phyloP scores from a whole-genome alignment of 2,797 vertebrate genomes.

The Anguilla megastoma region DNA sequence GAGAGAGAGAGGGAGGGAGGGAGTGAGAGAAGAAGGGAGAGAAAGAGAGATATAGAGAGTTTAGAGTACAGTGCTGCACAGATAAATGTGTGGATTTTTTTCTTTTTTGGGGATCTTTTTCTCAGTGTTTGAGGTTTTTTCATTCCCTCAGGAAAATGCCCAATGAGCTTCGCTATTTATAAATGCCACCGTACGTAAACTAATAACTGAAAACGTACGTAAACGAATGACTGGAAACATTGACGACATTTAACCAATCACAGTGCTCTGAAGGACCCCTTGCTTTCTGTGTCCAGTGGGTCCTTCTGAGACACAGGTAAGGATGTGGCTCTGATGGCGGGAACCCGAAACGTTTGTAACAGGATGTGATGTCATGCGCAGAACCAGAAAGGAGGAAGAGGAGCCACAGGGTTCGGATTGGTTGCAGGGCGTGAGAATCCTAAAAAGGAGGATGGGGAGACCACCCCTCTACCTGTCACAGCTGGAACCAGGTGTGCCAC shows the following conservation, averaged over 20 bases:
- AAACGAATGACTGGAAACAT: background rate
- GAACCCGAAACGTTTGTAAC: background rate
- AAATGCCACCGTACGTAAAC: background rate
- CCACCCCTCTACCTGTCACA: background rate
- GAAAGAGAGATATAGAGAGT: background rate
- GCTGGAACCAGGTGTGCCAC: background rate
- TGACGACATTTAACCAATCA: background rate
- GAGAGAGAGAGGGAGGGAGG: background rate
- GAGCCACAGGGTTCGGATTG: background rate
- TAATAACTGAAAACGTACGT: background rate
- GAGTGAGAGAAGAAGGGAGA: background rate
- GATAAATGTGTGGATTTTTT: background rate
- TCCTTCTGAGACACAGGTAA: background rate
- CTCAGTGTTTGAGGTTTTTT: background rate
- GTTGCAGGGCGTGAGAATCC: background rate
- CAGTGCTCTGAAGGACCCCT: background rate
- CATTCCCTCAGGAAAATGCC: background rate
- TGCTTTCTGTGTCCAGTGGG: background rate
- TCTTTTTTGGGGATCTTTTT: background rate
- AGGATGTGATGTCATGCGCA: background rate
- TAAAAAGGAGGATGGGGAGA: background rate
- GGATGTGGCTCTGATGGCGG: background rate
- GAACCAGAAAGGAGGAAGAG: background rate
- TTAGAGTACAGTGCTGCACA: background rate
- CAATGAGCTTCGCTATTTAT: background rate